These are phyloP conservation scores for Paracentrotus lividus DNA, from an alignment of 53 echinoderm and acorn worm genomes.

Conservation along the genomic window DNA sequence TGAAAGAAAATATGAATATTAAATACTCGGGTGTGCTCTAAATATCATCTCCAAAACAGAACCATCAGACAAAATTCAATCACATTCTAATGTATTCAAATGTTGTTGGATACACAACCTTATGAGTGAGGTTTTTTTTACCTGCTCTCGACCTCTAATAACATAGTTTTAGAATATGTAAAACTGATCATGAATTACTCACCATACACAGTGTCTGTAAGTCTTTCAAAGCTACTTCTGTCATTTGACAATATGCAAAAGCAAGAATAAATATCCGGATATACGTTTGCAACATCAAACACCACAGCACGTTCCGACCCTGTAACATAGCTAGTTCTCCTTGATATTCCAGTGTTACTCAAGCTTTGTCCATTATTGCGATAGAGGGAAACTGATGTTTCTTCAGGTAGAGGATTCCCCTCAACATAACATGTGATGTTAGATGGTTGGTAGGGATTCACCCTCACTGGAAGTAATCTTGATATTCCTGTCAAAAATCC, in stretches of 20 bases:
- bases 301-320: conserved; percentile 15
- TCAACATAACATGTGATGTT: conserved; percentile 74
- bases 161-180: no score
- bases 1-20: no score
- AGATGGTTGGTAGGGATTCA: conserved; percentile 71
- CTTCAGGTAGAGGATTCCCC: conserved; percentile 1
- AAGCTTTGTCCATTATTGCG: not conserved
- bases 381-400: conserved; percentile 30
- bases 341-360: not conserved
- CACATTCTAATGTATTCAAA: no score
- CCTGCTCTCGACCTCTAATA: no score
- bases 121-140: no score
- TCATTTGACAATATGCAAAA: no score
- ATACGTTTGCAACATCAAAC: conserved; percentile 2
- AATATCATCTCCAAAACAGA: no score
- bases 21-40: no score
- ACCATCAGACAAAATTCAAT: no score
- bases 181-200: no score
- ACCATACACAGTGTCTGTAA: not conserved
- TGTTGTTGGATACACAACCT: no score
- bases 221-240: no score
- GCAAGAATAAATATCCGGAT: not conserved
- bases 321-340: not conserved
- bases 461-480: conserved; percentile 6
- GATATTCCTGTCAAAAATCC: conserved; percentile 55